These are phyloP conservation scores for Cheracebus regulus DNA, from an alignment of 2,797 vertebrate species.

Conservation along the genomic window DNA sequence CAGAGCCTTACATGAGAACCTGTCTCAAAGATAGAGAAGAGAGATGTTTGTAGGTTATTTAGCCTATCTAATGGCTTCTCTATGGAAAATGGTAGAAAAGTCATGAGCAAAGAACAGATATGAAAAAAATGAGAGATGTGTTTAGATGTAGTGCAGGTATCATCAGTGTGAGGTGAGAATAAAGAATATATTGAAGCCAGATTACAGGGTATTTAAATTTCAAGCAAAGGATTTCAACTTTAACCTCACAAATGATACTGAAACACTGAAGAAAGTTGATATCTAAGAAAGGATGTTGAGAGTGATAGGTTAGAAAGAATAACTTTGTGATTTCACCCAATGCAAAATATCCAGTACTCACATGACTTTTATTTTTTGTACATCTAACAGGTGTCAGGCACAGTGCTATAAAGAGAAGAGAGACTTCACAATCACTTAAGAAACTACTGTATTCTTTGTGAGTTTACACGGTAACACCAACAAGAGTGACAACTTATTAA, in stretches of 20 bases:
- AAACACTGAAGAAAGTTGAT: not conserved
- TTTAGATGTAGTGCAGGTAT: not conserved
- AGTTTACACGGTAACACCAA: not conserved
- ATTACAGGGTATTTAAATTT: not conserved
- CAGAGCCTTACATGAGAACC: not conserved
- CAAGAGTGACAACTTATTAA: not conserved
- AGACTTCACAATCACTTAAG: not conserved
- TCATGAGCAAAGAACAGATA: not conserved
- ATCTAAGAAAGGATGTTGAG: not conserved
- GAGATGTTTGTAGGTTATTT: not conserved
- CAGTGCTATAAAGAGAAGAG: not conserved
- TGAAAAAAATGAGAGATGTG: not conserved
- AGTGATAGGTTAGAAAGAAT: not conserved
- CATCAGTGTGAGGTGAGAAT: not conserved
- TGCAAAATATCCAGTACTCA: not conserved
- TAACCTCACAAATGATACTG: not conserved
- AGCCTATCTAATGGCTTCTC: not conserved
- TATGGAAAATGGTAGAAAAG: not conserved
- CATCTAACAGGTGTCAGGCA: not conserved
- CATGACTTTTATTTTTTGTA: not conserved
- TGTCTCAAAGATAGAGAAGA: not conserved
- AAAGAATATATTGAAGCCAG: not conserved
- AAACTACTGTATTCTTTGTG: not conserved
- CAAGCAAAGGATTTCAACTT: not conserved
- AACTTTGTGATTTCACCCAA: not conserved